These are phyloP conservation scores for Lypha dubia DNA, from an alignment of 2,888 invertebrate genomes.

Conservation along the genomic window DNA sequence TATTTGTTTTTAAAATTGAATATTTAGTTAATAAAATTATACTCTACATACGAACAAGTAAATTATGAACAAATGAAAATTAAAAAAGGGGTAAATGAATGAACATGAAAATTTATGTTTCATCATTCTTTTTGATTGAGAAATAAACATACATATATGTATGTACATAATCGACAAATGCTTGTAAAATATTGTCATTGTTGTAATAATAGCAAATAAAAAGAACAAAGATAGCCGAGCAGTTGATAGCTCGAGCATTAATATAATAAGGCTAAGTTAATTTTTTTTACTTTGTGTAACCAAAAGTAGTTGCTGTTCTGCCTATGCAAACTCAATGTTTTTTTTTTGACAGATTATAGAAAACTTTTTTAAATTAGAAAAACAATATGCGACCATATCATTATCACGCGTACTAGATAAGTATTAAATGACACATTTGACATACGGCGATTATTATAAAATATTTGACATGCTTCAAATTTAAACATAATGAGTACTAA, in stretches of 20 bases:
- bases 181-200: not conserved
- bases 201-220: not conserved
- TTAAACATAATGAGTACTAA: too few relatives aligned
- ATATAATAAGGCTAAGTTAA: not conserved
- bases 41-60: not conserved
- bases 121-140: slow-evolving; percentile 46
- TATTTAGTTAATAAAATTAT: slow-evolving; percentile 66
- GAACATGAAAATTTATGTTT: slow-evolving; percentile 16
- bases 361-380: not conserved
- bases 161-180: not conserved
- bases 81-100: not conserved
- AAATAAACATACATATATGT: too few relatives aligned
- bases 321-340: too few relatives aligned
- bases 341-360: too few relatives aligned
- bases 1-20: slow-evolving; percentile 62
- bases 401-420: not conserved
- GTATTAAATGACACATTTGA: slow-evolving; percentile 53
- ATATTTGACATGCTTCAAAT: slow-evolving; percentile 45
- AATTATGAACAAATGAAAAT: slow-evolving; percentile 3
- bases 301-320: not conserved
- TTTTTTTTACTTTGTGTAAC: not conserved
- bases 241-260: not conserved
- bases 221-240: not conserved
- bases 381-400: not conserved
- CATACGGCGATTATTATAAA: slow-evolving; percentile 38